Conservation (phyloP, 2,113 vertebrate species). For the Bagarius yarrelli region DNA sequence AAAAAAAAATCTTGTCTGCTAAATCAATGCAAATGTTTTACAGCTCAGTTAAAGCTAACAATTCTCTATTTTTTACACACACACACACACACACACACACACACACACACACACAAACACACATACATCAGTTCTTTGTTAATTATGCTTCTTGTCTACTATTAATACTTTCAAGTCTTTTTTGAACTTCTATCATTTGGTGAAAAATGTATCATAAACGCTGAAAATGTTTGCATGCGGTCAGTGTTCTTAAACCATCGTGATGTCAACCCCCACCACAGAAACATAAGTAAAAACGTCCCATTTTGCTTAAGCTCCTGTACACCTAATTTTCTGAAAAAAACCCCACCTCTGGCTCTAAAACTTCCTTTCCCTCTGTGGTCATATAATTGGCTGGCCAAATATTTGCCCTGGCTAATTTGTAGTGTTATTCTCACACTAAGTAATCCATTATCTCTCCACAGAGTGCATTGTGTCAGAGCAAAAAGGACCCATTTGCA, state of each 20-base stretch:
- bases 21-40: not conserved
- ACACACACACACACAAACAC: too few species aligned
- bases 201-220: too few species aligned
- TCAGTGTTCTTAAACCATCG: too few species aligned
- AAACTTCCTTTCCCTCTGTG: constrained; percentile 43
- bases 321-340: not conserved
- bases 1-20: not conserved
- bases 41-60: not conserved
- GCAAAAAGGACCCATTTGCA: constrained; percentile 70
- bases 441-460: constrained; percentile 74
- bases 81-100: constrained; percentile 39
- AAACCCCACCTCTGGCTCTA: not conserved
- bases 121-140: too few species aligned
- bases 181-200: too few species aligned
- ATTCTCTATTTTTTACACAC: not conserved
- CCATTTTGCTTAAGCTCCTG: not conserved
- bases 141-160: too few species aligned
- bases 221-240: too few species aligned
- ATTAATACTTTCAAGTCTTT: too few species aligned
- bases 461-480: constrained; percentile 66
- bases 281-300: not conserved
- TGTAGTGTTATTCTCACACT: constrained; percentile 72
- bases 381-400: constrained; percentile 63
- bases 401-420: constrained; percentile 78
- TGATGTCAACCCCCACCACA: not conserved